Evolutionary conservation across 2,797 vertebrate species (phyloP).

Genomic region (Fistularia tabacaria): DNA sequence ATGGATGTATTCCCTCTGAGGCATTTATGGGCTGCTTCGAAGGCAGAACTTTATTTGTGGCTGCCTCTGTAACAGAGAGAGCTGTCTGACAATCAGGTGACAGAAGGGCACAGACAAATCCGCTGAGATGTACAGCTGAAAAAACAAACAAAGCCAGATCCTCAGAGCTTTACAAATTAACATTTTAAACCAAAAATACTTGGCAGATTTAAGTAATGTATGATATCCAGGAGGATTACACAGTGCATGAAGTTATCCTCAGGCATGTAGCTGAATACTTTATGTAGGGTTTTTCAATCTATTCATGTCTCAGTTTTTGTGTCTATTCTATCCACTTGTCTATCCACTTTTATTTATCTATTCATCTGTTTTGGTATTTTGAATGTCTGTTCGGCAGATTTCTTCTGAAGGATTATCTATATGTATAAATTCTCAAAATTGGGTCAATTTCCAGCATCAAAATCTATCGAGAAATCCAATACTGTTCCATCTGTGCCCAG

Average conservation of each 20-base stretch:
- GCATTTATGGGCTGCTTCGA: constrained; percentile 19
- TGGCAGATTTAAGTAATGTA: constrained; percentile 38
- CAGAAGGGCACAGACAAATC: constrained; percentile 17
- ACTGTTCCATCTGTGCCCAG: constrained; percentile 60
- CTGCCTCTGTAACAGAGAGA: constrained; percentile 14
- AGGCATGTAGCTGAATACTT: no score
- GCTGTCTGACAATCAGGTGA: constrained; percentile 17
- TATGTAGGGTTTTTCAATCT: no score
- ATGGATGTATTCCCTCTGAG: constrained; percentile 9
- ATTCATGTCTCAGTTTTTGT: no score
- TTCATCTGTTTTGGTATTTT: not conserved
- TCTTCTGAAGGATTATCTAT: constrained; percentile 5
- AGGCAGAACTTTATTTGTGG: constrained; percentile 24
- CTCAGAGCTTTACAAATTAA: constrained; percentile 30
- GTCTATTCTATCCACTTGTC: no score
- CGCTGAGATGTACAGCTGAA: constrained; percentile 15
- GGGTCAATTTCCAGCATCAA: constrained; percentile 50
- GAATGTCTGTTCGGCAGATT: not conserved
- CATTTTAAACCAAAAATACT: constrained; percentile 30
- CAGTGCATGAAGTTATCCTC: no score
- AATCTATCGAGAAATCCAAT: constrained; percentile 62
- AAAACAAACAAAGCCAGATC: constrained; percentile 24
- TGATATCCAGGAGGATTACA: not conserved
- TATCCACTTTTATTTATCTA: not conserved
- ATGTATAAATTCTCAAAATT: constrained; percentile 29